Percentiles rank a stretch among this genome's conserved stretches.
These are phyloP conservation scores for Stratiolaelaps scimitus DNA, from an alignment of 1,140 invertebrate species.

Conservation along the genomic window DNA sequence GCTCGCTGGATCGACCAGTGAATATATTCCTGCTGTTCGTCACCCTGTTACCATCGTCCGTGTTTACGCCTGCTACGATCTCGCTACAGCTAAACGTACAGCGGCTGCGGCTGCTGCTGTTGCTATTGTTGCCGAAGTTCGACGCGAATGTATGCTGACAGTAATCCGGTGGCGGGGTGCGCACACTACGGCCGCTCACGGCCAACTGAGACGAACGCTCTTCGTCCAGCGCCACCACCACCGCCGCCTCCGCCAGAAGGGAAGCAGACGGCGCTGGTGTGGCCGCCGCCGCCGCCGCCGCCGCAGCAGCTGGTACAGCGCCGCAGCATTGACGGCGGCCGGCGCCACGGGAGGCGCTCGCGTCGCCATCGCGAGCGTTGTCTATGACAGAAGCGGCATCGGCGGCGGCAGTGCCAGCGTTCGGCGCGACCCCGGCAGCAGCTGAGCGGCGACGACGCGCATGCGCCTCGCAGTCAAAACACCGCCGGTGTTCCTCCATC, in stretches of 20 bases:
- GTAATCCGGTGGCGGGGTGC: slow-evolving; percentile 19
- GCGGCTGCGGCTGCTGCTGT: too few relatives aligned
- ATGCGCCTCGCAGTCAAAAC: too few relatives aligned
- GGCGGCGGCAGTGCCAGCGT: neutral
- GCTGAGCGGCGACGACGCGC: too few relatives aligned
- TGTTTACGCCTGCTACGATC: neutral
- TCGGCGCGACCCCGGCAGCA: neutral
- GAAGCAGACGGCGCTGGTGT: too few relatives aligned
- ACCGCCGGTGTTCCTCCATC: too few relatives aligned
- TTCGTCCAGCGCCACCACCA: neutral
- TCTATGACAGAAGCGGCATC: neutral
- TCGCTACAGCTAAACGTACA: too few relatives aligned
- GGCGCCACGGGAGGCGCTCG: slow-evolving; percentile 19
- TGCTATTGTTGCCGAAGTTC: neutral
- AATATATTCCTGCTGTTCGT: neutral
- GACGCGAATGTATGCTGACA: slow-evolving; percentile 8
- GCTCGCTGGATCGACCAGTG: neutral
- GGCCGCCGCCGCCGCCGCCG: neutral
- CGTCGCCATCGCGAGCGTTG: neutral
- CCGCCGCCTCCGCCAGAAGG: neutral
- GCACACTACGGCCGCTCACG: slow-evolving; percentile 14
- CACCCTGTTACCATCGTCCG: neutral
- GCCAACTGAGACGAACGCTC: slow-evolving; percentile 15
- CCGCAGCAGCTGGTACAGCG: neutral
- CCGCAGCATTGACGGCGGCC: too few relatives aligned